Evolutionary conservation across 2,797 vertebrate genomes (phyloP).

Genomic region (Hozukius guyotensis): DNA sequence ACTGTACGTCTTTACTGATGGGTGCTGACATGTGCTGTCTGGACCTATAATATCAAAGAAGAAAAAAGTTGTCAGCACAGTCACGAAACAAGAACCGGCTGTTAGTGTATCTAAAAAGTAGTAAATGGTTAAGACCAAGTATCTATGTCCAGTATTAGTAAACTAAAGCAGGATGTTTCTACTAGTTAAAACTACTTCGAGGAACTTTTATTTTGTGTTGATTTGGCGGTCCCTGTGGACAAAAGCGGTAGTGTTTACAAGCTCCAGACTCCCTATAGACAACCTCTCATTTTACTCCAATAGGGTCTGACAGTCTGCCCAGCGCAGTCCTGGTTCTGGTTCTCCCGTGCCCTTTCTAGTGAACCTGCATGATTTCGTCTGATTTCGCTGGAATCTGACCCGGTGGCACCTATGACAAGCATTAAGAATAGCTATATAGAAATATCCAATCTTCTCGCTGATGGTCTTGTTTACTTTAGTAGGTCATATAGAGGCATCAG

Average conservation of each 20-base stretch:
- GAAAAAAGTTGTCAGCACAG: constrained; percentile 44
- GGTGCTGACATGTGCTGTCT: constrained; percentile 73
- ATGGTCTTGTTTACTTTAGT: too few species aligned
- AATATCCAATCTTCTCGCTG: too few species aligned
- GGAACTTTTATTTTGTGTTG: neutral
- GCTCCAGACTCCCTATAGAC: neutral
- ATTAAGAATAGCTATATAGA: too few species aligned
- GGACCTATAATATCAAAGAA: constrained; percentile 44
- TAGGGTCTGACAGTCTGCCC: neutral
- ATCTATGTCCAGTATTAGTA: neutral
- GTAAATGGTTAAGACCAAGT: neutral
- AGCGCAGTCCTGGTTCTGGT: neutral
- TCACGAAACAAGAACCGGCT: constrained; percentile 26
- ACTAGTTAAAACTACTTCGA: neutral
- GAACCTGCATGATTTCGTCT: too few species aligned
- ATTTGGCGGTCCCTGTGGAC: neutral
- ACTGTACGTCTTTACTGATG: constrained; percentile 63
- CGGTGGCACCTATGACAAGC: too few species aligned
- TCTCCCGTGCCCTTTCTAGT: neutral
- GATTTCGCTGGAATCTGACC: too few species aligned
- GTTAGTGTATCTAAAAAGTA: neutral
- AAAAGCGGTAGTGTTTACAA: neutral
- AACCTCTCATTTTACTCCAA: neutral
- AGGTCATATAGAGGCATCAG: too few species aligned
- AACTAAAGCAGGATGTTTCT: neutral